A percentile compares a stretch with the other conserved stretches of the same genome.
phyloP scores from a whole-genome alignment of 2,888 invertebrate species.

The Elmis aenea region DNA sequence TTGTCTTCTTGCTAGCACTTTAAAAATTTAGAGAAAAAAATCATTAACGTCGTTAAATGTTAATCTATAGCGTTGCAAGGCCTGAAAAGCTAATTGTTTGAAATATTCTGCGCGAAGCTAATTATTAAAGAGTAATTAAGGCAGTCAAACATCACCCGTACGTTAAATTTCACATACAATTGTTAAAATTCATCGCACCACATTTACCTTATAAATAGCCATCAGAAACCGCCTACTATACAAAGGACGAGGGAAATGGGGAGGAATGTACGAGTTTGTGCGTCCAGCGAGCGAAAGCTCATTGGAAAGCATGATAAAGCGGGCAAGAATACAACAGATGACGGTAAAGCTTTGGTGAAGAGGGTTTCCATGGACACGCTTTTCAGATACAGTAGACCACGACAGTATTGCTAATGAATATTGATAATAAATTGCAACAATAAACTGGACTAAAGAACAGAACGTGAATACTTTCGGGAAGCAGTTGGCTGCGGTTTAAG shows the following conservation, averaged over 20 bases:
- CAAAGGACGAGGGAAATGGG: conserved; percentile 25
- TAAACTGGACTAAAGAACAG: conserved; percentile 8
- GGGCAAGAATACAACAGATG: conserved; percentile 33
- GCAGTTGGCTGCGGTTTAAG: conserved; percentile 17
- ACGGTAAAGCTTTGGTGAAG: conserved; percentile 32
- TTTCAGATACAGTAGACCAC: conserved; percentile 24
- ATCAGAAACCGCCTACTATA: conserved; percentile 23
- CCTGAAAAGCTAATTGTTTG: no score
- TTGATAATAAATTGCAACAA: conserved; percentile 4
- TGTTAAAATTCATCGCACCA: no score
- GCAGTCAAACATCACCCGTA: no score
- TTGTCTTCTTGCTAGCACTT: no score
- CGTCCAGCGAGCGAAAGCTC: conserved; percentile 31
- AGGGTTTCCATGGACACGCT: conserved; percentile 40
- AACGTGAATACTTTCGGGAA: conserved; percentile 18
- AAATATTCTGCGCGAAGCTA: no score
- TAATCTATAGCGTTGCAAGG: no score
- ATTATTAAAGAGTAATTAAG: no score
- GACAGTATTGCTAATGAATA: conserved; percentile 10
- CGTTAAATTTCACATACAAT: no score
- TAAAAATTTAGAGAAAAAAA: no score
- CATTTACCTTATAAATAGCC: no score
- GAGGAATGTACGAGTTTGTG: conserved; percentile 31
- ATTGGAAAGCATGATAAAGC: conserved; percentile 33
- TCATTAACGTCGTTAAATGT: no score